Conservation (phyloP, 2,113 vertebrate genomes). For the Poecilia latipinna region DNA sequence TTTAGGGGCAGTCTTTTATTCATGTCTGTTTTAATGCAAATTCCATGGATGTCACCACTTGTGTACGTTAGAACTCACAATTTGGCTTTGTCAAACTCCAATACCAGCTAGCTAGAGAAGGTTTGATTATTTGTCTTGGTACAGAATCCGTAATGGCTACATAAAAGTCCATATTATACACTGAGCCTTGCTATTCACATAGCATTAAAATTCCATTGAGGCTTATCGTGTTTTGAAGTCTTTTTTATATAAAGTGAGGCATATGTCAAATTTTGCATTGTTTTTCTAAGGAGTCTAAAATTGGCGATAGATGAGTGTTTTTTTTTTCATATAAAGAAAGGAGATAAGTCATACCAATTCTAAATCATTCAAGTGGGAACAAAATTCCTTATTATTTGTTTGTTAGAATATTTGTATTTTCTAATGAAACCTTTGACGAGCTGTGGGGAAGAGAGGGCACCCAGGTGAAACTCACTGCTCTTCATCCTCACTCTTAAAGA, state of each 20-base stretch:
- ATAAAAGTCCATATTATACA: too few relatives aligned
- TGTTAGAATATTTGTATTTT: slow-evolving; percentile 1
- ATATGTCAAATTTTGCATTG: too few relatives aligned
- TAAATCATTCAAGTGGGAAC: not conserved
- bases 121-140: too few relatives aligned
- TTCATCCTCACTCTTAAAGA: slow-evolving; percentile 67
- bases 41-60: slow-evolving; percentile 39
- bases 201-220: too few relatives aligned
- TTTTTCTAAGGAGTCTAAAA: too few relatives aligned
- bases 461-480: slow-evolving; percentile 52
- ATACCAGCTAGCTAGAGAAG: not conserved
- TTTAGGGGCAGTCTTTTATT: slow-evolving; percentile 55
- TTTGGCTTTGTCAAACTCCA: not conserved
- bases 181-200: too few relatives aligned
- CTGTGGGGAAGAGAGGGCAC: slow-evolving; percentile 23
- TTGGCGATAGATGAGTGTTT: not conserved
- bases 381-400: not conserved
- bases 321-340: slow-evolving; percentile 2
- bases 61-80: slow-evolving; percentile 28
- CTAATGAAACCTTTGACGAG: slow-evolving; percentile 14
- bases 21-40: slow-evolving; percentile 47
- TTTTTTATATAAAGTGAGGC: too few relatives aligned
- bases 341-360: not conserved
- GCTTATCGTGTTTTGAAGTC: too few relatives aligned
- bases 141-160: too few relatives aligned